These are phyloP conservation scores for Cephus runcator DNA, from an alignment of 2,888 invertebrate species.

Conservation along the genomic window DNA sequence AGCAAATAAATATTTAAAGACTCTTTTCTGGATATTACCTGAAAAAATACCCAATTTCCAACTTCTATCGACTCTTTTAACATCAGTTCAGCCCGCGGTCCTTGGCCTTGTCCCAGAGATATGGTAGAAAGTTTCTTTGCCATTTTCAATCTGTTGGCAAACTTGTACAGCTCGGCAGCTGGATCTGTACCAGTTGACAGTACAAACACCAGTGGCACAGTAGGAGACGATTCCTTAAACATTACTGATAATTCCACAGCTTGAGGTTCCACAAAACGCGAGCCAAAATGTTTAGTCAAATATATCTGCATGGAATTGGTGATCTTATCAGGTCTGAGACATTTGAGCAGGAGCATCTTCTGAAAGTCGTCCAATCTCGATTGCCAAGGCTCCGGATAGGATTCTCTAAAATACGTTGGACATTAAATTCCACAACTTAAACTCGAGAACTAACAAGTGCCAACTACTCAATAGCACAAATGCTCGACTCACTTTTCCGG, in stretches of 20 bases:
- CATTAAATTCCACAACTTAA: neutral
- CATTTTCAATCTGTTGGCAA: slow-evolving; percentile 84
- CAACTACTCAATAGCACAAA: neutral
- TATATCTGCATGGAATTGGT: slow-evolving; percentile 83
- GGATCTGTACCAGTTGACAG: slow-evolving; percentile 93
- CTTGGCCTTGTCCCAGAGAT: slow-evolving; percentile 91
- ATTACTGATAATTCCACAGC: slow-evolving; percentile 84
- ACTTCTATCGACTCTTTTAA: slow-evolving; percentile 78
- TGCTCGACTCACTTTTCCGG: slow-evolving; percentile 71
- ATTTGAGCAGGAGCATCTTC: slow-evolving; percentile 81
- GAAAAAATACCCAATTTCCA: slow-evolving; percentile 91
- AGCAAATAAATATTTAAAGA: neutral
- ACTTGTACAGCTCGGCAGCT: slow-evolving; percentile 82
- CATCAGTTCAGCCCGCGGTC: slow-evolving; percentile 83
- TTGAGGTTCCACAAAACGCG: slow-evolving; percentile 86
- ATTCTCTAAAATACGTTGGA: slow-evolving; percentile 62
- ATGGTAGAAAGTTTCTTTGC: slow-evolving; percentile 82
- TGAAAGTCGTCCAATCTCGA: slow-evolving; percentile 76
- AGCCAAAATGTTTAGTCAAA: slow-evolving; percentile 76
- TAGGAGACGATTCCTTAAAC: slow-evolving; percentile 81
- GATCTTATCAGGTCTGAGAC: slow-evolving; percentile 86
- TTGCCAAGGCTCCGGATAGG: slow-evolving; percentile 76
- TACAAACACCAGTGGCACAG: slow-evolving; percentile 87
- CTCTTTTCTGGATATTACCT: slow-evolving; percentile 64
- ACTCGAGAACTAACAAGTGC: slow-evolving; percentile 20